Conservation (phyloP, 2,888 invertebrate species). For the Xylota sylvarum region DNA sequence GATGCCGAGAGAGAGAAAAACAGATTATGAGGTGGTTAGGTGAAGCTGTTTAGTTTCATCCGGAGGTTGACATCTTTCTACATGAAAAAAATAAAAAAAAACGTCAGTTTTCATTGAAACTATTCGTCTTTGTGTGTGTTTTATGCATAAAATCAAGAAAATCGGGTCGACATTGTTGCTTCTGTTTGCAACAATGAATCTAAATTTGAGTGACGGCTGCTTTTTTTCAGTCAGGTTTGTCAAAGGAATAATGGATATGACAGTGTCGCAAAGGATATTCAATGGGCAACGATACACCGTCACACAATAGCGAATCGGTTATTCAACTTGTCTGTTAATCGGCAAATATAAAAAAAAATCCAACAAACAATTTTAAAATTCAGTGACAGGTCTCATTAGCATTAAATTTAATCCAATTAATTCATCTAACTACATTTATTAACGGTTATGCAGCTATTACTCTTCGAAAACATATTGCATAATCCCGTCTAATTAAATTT, state of each 20-base stretch:
- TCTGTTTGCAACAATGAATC: background rate
- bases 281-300: conserved; percentile 12
- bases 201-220: conserved; percentile 25
- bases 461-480: background rate
- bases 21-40: conserved; percentile 21
- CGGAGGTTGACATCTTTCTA: conserved; percentile 15
- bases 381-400: background rate
- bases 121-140: conserved; percentile 14
- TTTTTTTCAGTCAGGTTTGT: background rate
- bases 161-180: conserved; percentile 45
- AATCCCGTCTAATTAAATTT: conserved; percentile 12
- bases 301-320: conserved; percentile 10
- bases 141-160: conserved; percentile 35
- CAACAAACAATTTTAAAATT: background rate
- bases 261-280: conserved; percentile 8
- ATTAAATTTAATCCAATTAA: background rate
- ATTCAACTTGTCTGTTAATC: conserved; percentile 27
- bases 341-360: background rate
- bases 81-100: background rate
- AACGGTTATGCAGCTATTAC: conserved; percentile 10
- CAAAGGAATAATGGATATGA: conserved; percentile 23
- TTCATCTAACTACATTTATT: conserved; percentile 2
- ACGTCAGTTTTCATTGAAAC: conserved; percentile 3
- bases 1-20: background rate
- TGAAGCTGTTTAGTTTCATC: conserved; percentile 15